Evolutionary conservation across 2,888 invertebrate species (phyloP).

Genomic region (Fabriciana adippe): DNA sequence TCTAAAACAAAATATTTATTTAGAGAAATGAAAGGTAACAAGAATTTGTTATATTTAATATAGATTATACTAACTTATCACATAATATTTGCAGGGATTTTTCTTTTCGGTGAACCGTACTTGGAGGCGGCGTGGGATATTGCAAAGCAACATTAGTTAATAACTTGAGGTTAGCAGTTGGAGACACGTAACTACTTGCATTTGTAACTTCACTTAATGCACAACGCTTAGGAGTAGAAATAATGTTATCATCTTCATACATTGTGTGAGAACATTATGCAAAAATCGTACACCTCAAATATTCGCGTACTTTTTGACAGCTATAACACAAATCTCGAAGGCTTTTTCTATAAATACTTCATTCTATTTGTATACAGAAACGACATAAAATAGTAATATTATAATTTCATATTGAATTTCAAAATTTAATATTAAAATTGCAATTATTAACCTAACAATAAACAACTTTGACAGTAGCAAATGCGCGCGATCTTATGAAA

Average conservation of each 20-base stretch:
- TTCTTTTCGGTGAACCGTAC: constrained; percentile 79
- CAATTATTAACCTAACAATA: constrained; percentile 67
- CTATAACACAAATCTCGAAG: constrained; percentile 62
- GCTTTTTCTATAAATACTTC: constrained; percentile 44
- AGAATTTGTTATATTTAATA: background rate
- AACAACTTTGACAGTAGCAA: constrained; percentile 72
- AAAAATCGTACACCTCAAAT: constrained; percentile 63
- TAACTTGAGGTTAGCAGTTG: constrained; percentile 86
- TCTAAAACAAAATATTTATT: constrained; percentile 54
- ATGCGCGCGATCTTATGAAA: constrained; percentile 67
- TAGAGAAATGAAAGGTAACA: background rate
- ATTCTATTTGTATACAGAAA: constrained; percentile 15
- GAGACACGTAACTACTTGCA: constrained; percentile 81
- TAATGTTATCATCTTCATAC: constrained; percentile 79
- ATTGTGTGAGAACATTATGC: constrained; percentile 78
- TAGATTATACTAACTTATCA: constrained; percentile 72
- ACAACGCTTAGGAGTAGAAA: constrained; percentile 78
- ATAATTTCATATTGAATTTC: background rate
- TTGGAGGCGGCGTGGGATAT: constrained; percentile 78
- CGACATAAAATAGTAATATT: background rate
- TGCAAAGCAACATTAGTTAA: constrained; percentile 84
- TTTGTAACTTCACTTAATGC: constrained; percentile 82
- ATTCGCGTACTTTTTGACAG: constrained; percentile 78
- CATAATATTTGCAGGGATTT: constrained; percentile 84
- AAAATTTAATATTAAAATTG: constrained; percentile 31